Conservation (phyloP, 1,140 invertebrate species). For the Gonioctena quinquepunctata region DNA sequence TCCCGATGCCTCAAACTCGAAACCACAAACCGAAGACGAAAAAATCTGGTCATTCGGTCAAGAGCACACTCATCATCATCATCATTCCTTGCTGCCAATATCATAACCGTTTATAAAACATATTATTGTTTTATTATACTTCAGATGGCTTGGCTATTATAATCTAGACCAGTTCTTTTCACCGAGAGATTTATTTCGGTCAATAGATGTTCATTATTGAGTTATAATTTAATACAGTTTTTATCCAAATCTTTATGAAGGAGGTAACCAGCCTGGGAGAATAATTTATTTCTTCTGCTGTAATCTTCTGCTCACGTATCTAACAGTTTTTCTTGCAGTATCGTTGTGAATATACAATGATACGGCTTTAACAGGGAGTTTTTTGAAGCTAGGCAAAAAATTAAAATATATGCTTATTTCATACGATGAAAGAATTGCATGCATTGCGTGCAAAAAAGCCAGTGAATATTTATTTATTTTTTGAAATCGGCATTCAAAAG, state of each 20-base stretch:
- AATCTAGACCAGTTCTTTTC: not conserved
- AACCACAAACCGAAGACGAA: not conserved
- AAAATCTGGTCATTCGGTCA: not conserved
- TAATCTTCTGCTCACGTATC: not conserved
- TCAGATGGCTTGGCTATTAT: not conserved
- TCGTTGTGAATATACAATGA: too few species aligned
- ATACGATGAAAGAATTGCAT: too few species aligned
- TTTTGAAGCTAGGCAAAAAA: too few species aligned
- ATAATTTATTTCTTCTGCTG: not conserved
- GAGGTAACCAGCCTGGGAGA: not conserved
- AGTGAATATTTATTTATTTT: too few species aligned
- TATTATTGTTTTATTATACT: constrained; percentile 3
- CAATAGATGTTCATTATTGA: not conserved
- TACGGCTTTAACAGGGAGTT: too few species aligned
- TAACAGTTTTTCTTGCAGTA: not conserved
- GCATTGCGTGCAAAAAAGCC: too few species aligned
- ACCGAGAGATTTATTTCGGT: not conserved
- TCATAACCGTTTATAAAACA: not conserved
- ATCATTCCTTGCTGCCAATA: not conserved
- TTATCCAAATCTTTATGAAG: not conserved
- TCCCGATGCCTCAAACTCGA: not conserved
- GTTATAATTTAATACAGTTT: not conserved
- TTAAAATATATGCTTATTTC: too few species aligned
- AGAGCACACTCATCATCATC: not conserved
- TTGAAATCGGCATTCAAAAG: too few species aligned